Evolutionary conservation across 2,797 vertebrate species (phyloP).

Genomic region (Leptodactylus fallax): DNA sequence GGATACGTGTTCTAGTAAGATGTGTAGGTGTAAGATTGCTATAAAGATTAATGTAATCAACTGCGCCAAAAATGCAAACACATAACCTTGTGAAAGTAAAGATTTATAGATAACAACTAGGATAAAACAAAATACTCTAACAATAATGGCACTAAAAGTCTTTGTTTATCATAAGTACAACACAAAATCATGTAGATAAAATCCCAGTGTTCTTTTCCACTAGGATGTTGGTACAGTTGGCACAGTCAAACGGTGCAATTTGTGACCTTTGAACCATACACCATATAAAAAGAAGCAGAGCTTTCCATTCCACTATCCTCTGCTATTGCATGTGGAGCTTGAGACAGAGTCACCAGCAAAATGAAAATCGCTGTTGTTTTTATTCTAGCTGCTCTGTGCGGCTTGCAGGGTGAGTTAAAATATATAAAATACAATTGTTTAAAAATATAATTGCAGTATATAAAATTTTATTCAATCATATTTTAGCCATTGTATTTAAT

Average conservation of each 20-base stretch:
- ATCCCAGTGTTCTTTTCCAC: not conserved
- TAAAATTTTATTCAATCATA: not conserved
- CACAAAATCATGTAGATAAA: not conserved
- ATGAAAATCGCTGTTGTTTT: constrained; percentile 51
- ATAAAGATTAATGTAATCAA: constrained; percentile 1
- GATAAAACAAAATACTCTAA: constrained; percentile 21
- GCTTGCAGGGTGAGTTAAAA: constrained; percentile 3
- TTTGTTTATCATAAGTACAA: constrained; percentile 15
- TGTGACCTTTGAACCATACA: constrained; percentile 16
- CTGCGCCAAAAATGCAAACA: not conserved
- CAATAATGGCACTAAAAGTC: not conserved
- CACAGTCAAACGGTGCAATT: not conserved
- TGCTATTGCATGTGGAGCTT: constrained; percentile 20
- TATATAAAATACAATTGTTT: no score
- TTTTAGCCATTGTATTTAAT: not conserved
- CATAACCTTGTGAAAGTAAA: constrained; percentile 20
- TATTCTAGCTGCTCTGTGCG: constrained; percentile 42
- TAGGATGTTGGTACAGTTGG: not conserved
- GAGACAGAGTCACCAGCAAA: constrained; percentile 24
- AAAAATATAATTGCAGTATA: not conserved
- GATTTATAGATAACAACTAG: constrained; percentile 33
- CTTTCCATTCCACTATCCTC: not conserved
- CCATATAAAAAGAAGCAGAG: constrained; percentile 17
- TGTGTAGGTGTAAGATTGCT: not conserved
- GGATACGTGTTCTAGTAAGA: not conserved